Conservation (phyloP, 2,113 vertebrate genomes). For the Edolisoma coerulescens region DNA sequence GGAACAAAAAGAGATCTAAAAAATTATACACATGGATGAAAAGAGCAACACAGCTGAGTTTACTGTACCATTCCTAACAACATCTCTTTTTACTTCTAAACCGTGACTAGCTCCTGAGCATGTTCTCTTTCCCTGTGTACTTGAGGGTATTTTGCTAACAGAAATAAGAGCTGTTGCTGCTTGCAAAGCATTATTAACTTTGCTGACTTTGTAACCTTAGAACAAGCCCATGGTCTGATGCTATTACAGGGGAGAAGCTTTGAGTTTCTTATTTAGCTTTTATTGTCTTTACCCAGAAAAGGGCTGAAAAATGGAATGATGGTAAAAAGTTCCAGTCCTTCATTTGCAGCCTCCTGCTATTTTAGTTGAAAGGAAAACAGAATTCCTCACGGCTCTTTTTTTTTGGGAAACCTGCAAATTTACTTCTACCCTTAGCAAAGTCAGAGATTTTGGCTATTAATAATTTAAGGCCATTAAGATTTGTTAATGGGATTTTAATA, state of each 20-base stretch:
- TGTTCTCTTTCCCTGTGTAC: not conserved
- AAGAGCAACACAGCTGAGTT: not conserved
- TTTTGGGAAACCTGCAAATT: not conserved
- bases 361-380: not conserved
- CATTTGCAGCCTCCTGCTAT: not conserved
- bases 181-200: conserved; percentile 1
- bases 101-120: not conserved
- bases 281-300: not conserved
- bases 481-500: not conserved
- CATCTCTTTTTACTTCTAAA: not conserved
- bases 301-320: not conserved
- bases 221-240: not conserved
- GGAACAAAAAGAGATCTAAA: conserved; percentile 1
- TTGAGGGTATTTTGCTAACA: not conserved
- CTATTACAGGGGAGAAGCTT: not conserved
- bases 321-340: not conserved
- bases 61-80: not conserved
- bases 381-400: not conserved
- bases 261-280: not conserved
- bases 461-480: not conserved
- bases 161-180: not conserved
- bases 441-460: not conserved
- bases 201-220: not conserved
- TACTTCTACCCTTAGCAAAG: not conserved
- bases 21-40: not conserved